phyloP scores from a whole-genome alignment of 2,888 invertebrate species.

The Belgica antarctica region DNA sequence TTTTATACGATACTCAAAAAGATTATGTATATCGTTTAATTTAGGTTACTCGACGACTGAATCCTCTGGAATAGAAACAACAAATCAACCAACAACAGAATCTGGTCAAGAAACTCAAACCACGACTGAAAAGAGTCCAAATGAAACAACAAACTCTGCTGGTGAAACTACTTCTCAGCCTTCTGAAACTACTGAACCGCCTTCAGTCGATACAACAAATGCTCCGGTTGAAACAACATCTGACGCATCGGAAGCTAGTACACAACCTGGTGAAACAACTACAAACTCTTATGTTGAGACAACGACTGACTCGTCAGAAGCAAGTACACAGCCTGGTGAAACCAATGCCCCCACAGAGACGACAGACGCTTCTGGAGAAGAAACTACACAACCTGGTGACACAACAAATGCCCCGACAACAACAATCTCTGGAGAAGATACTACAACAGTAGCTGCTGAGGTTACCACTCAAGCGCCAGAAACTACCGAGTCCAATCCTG shows the following conservation, averaged over 20 bases:
- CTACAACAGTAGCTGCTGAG: slow-evolving; percentile 23
- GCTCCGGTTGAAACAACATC: not conserved
- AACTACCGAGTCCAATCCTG: slow-evolving; percentile 32
- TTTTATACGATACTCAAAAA: not conserved
- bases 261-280: not conserved
- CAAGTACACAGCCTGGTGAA: not conserved
- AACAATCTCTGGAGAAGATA: not conserved
- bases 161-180: slow-evolving; percentile 5
- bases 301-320: not conserved
- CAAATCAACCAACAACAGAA: slow-evolving; percentile 50
- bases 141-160: not conserved
- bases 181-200: not conserved
- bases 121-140: not conserved
- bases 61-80: slow-evolving; percentile 13
- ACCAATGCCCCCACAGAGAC: slow-evolving; percentile 35
- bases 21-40: not conserved
- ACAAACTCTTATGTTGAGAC: not conserved
- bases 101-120: not conserved
- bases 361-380: slow-evolving; percentile 10
- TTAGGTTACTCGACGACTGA: slow-evolving; percentile 47
- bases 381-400: slow-evolving; percentile 42
- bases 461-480: slow-evolving; percentile 10
- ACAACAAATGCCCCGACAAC: slow-evolving; percentile 33
- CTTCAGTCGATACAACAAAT: not conserved
- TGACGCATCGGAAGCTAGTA: not conserved